These are phyloP conservation scores for Omphaloscelis lunosa DNA, from an alignment of 2,888 invertebrate species.

Conservation along the genomic window DNA sequence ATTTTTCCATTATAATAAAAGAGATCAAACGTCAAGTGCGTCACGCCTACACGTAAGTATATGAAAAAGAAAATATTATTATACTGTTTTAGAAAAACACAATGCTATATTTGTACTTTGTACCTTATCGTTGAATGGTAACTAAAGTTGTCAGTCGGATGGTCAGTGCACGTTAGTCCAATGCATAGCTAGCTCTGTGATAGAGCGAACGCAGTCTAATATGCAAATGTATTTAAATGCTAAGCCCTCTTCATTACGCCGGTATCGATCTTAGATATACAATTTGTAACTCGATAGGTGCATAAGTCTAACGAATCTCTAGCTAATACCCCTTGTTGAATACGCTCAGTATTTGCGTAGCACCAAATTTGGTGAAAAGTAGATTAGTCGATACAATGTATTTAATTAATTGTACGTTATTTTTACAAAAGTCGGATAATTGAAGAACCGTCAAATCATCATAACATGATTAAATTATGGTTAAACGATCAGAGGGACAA, in stretches of 20 bases:
- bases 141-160: slow-evolving; percentile 53
- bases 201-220: slow-evolving; percentile 88
- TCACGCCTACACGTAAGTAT: slow-evolving; percentile 11
- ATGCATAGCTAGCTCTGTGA: slow-evolving; percentile 55
- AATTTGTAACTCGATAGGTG: slow-evolving; percentile 90
- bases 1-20: slow-evolving; percentile 13
- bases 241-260: slow-evolving; percentile 90
- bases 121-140: slow-evolving; percentile 40
- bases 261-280: slow-evolving; percentile 90
- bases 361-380: slow-evolving; percentile 29
- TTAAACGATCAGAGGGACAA: not conserved
- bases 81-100: slow-evolving; percentile 9
- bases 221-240: slow-evolving; percentile 91
- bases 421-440: not conserved
- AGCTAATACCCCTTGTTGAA: slow-evolving; percentile 73
- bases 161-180: slow-evolving; percentile 60
- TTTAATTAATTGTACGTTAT: not conserved
- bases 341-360: slow-evolving; percentile 47
- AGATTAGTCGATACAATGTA: not conserved
- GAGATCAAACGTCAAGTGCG: slow-evolving; percentile 23
- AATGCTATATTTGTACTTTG: slow-evolving; percentile 25
- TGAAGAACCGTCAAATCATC: not conserved
- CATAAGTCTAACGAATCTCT: slow-evolving; percentile 85
- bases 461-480: not conserved
- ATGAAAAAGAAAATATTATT: not conserved